Evolutionary conservation across 2,888 invertebrate genomes (phyloP), one percentile per base, ranked within the genome.

Genomic region (Scaeva pyrastri): DNA sequence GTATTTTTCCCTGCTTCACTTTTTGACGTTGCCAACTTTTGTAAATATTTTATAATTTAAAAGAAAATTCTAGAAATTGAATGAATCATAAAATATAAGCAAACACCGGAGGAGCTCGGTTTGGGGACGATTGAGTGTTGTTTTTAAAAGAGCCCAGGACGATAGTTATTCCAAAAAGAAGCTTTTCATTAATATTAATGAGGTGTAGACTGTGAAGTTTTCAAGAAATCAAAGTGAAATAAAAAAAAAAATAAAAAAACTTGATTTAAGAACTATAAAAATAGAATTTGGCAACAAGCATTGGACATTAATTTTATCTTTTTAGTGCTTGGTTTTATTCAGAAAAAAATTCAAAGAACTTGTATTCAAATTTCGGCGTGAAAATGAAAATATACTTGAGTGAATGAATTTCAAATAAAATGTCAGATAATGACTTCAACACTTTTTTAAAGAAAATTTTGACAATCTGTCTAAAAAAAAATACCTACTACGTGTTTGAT

Each of bases 111-210:
- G 10, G n/a, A 7, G 16, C 19, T 26, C 14, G 19, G 31, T 48
- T 21, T 48, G 36, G 19, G 12, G 26, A 26, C 12, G 6, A 31
- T 8, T 31, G 31, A 31, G 39, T 39, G 11, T 11, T 16, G 3
- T 19, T 36, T 43, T 48, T 14, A 19, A 23, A 12, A 48, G 48
- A 14, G 1, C 2, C 14, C 23, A 12, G 31, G 16, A 11, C 45
- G 23, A 45, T 64, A 64, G 26, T 45, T 60, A 12, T 64, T 64
- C 26, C 26, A 3, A 11, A 23, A 14, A 64, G 26, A 4, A 48
- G 8, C 48, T 19, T 66, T 66, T 66, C 48, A 66, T 66, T 48
- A 66, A 66, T 66, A 66, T 66, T 66, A 66, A 45, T 66, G 66
- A 45, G 48, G 19, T 48, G 66, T 16, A 64, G 14, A 60, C 11